Conservation (phyloP, 2,797 vertebrate genomes). For the Paratrypauchen microcephalus region DNA sequence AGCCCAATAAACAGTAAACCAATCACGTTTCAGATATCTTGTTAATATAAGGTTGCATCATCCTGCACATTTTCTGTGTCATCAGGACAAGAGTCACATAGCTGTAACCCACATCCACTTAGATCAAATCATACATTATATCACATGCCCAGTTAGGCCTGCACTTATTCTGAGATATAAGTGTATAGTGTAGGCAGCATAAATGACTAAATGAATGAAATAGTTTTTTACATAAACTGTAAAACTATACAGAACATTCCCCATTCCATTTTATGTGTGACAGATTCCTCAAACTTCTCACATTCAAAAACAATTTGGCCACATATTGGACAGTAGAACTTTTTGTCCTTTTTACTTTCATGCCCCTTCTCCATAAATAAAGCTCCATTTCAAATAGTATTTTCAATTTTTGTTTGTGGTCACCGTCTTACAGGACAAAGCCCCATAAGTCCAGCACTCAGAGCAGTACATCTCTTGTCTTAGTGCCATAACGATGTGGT, state of each 20-base stretch:
- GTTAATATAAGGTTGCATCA: not conserved
- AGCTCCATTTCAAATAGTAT: not conserved
- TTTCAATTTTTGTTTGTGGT: constrained; percentile 44
- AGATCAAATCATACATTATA: not conserved
- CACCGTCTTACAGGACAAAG: constrained; percentile 58
- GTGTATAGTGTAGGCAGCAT: too few relatives aligned
- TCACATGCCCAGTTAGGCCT: too few relatives aligned
- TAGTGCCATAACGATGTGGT: constrained; percentile 72
- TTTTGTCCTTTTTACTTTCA: not conserved
- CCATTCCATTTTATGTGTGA: not conserved
- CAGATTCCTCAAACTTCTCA: not conserved
- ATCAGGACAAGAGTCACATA: too few relatives aligned
- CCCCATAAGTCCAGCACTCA: constrained; percentile 51
- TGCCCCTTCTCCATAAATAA: not conserved
- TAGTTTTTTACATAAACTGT: not conserved
- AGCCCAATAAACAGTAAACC: not conserved
- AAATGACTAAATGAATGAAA: not conserved
- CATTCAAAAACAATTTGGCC: not conserved
- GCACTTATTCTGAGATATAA: too few relatives aligned
- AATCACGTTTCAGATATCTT: not conserved
- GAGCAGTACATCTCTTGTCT: constrained; percentile 68
- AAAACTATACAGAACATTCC: too few relatives aligned
- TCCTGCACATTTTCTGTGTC: not conserved
- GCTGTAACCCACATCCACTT: not conserved
- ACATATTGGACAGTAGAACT: not conserved